Evolutionary conservation across 53 echinoderm and acorn worm genomes (phyloP), one percentile per base, ranked within the genome.

Genomic region (Holothuria scabra): DNA sequence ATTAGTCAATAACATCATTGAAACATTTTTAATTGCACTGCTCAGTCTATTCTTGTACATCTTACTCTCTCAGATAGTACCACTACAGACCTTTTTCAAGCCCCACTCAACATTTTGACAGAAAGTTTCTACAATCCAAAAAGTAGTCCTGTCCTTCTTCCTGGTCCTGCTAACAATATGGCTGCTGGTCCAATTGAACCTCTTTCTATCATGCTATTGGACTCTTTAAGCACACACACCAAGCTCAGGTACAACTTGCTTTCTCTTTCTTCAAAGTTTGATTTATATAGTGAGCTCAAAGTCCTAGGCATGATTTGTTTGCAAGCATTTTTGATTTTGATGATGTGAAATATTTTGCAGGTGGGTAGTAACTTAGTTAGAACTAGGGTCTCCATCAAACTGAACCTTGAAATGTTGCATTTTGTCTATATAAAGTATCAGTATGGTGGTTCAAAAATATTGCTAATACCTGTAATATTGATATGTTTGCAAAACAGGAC

Each of bases 161-260:
- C 95, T 20, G 95, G 95, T 21, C 88, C 92, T 2, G 68, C 86
- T 10, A 76, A 82, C 65, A 93, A 93, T 61, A 89, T 95, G 69
- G 95, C 92, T 19, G 87, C 94, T 66, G 92, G 90, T 34, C 90
- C 94, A 24, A 92, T 90, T 8, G 67, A 71, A 13, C 97, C 97
- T 21, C 89, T 97, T 19, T 86, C 97, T 8, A 92, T 97, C 71
- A 86, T 81, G 29, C 82, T 97, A 21, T 71, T 97, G 57, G 97
- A 97, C 67, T 97, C 97, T 1, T 90, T 97, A 48, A 97, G 94
- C 33, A 90, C 94, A 19, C 97, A 97, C 87, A 94, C 97, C 30
- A 97, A 94, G 82, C 92, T 97, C 88, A 97, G 97, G 97, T 97
- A 80, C 28, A 83, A 48, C 12, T 18, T 34, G 0, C n/a, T 44